Conservation (phyloP, 2,797 vertebrate species). For the Brachyrhaphis roseni region DNA sequence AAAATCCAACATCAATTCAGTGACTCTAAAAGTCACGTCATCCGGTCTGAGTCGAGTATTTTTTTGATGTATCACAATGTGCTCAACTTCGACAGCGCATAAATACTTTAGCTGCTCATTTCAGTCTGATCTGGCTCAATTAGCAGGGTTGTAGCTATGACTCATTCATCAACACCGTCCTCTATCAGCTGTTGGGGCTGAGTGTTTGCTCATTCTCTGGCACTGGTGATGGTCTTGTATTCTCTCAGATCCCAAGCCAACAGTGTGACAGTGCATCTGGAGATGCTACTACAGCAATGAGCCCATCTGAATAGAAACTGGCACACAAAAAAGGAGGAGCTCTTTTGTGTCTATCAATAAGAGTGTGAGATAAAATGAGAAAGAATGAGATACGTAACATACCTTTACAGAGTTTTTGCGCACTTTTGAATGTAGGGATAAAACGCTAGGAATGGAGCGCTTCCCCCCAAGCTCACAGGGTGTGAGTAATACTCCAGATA, state of each 20-base stretch:
- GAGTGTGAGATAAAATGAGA: background rate
- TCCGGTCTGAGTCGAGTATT: slow-evolving; percentile 1
- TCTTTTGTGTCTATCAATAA: slow-evolving; percentile 55
- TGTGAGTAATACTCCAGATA: slow-evolving; percentile 77
- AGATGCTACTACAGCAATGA: slow-evolving; percentile 49
- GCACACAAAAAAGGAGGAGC: slow-evolving; percentile 46
- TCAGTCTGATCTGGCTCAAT: slow-evolving; percentile 67
- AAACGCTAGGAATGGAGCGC: slow-evolving; percentile 62
- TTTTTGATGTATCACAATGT: slow-evolving; percentile 20
- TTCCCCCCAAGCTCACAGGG: slow-evolving; percentile 68
- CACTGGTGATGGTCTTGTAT: slow-evolving; percentile 59
- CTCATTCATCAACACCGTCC: slow-evolving; percentile 72
- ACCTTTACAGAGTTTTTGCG: background rate
- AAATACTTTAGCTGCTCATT: slow-evolving; percentile 54
- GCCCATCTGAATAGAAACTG: slow-evolving; percentile 50
- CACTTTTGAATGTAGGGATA: slow-evolving; percentile 47
- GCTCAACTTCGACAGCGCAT: slow-evolving; percentile 45
- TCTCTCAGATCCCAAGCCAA: slow-evolving; percentile 72
- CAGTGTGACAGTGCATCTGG: slow-evolving; percentile 63
- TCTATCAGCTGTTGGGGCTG: slow-evolving; percentile 68
- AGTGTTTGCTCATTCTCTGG: slow-evolving; percentile 69
- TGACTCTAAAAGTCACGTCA: slow-evolving; percentile 3
- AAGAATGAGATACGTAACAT: background rate
- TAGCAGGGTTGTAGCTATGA: slow-evolving; percentile 64
- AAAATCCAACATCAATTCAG: background rate